Conservation (phyloP, 2,113 vertebrate species). For the Grallaria varia region DNA sequence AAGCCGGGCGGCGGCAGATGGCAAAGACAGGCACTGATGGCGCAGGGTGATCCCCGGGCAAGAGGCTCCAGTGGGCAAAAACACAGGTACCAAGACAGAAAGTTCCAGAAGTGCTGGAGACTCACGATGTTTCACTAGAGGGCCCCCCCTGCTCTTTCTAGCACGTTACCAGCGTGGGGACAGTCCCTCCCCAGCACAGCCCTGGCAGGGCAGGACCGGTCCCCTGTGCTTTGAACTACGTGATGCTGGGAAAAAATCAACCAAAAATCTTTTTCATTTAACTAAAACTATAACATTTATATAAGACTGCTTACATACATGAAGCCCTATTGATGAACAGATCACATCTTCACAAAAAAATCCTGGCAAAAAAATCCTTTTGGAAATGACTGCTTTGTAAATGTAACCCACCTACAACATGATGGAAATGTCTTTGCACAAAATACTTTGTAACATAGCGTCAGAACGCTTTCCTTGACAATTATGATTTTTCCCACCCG, state of each 20-base stretch:
- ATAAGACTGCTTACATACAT: not conserved
- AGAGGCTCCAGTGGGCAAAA: not conserved
- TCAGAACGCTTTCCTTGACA: not conserved
- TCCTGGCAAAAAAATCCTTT: not conserved
- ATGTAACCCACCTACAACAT: not conserved
- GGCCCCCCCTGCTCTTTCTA: not conserved
- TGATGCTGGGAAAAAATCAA: not conserved
- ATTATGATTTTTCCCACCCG: not conserved
- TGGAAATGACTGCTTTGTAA: not conserved
- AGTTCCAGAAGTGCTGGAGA: not conserved
- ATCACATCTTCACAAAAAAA: conserved; percentile 29
- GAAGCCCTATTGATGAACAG: not conserved
- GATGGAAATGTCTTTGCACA: not conserved
- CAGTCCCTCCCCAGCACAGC: not conserved
- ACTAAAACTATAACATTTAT: not conserved
- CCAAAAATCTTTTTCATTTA: not conserved
- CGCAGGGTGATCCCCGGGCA: not conserved
- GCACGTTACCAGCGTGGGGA: not conserved
- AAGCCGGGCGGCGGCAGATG: not conserved
- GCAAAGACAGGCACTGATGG: not conserved
- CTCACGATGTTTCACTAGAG: not conserved
- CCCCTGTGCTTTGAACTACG: not conserved
- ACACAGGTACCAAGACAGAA: not conserved
- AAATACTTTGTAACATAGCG: not conserved
- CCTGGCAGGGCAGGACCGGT: too few species aligned